Evolutionary conservation across 2,888 invertebrate genomes (phyloP).

Genomic region (Tetragnatha montana): DNA sequence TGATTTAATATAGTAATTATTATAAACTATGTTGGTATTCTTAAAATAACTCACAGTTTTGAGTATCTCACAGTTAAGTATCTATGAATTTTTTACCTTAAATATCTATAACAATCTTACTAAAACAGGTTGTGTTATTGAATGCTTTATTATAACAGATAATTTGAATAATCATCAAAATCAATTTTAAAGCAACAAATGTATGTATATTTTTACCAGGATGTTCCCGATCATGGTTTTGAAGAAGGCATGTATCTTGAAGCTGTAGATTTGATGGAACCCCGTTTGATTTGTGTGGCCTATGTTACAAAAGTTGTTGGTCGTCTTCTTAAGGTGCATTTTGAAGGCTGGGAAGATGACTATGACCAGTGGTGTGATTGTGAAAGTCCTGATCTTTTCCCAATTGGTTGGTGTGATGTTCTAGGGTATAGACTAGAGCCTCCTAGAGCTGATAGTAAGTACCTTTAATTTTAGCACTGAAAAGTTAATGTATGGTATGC

Average conservation of each 20-base stretch:
- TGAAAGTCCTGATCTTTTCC: slow-evolving; percentile 96
- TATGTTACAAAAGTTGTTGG: slow-evolving; percentile 95
- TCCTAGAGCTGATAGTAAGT: slow-evolving; percentile 66
- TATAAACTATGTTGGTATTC: no score
- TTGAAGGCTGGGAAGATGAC: slow-evolving; percentile 98
- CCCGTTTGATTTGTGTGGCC: slow-evolving; percentile 95
- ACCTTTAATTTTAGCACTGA: background rate
- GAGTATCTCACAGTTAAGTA: no score
- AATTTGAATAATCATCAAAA: no score
- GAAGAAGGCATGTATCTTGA: slow-evolving; percentile 94
- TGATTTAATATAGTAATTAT: no score
- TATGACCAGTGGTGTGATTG: slow-evolving; percentile 99
- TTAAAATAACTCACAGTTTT: no score
- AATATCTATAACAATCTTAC: no score
- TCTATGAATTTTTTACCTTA: no score
- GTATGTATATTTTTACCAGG: slow-evolving; percentile 75
- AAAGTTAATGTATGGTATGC: no score
- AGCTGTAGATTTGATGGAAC: slow-evolving; percentile 98
- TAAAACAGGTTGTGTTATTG: no score
- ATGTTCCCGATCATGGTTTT: slow-evolving; percentile 91
- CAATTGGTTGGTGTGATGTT: slow-evolving; percentile 96
- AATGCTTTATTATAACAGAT: no score
- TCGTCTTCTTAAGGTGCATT: slow-evolving; percentile 91
- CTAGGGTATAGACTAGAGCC: slow-evolving; percentile 87
- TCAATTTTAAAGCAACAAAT: background rate